Conservation (phyloP, 2,888 invertebrate genomes). For the Aplocera efformata region DNA sequence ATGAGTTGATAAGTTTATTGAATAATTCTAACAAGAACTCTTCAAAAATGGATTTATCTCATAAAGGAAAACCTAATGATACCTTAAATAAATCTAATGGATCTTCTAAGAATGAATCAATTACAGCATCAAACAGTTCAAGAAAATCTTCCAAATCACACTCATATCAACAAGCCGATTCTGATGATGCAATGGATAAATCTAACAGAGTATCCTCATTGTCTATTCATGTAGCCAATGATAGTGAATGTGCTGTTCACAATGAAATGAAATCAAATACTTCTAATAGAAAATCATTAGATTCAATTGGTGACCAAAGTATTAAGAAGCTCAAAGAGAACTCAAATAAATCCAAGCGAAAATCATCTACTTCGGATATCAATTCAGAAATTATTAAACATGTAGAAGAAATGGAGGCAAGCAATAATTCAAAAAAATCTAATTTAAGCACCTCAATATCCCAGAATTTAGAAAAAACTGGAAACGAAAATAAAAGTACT, state of each 20-base stretch:
- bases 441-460: constrained; percentile 36
- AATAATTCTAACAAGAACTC: constrained; percentile 10
- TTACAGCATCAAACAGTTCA: no score
- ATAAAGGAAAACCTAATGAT: constrained; percentile 3
- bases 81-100: constrained; percentile 6
- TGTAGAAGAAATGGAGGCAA: constrained; percentile 18
- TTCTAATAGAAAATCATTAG: constrained; percentile 23
- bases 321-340: constrained; percentile 10
- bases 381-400: constrained; percentile 12
- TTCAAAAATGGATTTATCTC: not conserved
- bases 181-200: constrained; percentile 3
- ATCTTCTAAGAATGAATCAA: no score
- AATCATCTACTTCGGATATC: constrained; percentile 19
- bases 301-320: constrained; percentile 8
- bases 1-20: constrained; percentile 4
- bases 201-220: constrained; percentile 5
- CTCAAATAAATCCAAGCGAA: constrained; percentile 23
- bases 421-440: constrained; percentile 33
- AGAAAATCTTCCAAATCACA: no score
- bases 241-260: not conserved
- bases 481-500: constrained; percentile 55
- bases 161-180: no score
- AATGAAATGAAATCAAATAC: constrained; percentile 9
- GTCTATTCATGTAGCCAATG: not conserved
- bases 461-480: constrained; percentile 37